These are phyloP conservation scores for Galerucella calmariensis DNA, from an alignment of 2,888 invertebrate species.

Conservation along the genomic window DNA sequence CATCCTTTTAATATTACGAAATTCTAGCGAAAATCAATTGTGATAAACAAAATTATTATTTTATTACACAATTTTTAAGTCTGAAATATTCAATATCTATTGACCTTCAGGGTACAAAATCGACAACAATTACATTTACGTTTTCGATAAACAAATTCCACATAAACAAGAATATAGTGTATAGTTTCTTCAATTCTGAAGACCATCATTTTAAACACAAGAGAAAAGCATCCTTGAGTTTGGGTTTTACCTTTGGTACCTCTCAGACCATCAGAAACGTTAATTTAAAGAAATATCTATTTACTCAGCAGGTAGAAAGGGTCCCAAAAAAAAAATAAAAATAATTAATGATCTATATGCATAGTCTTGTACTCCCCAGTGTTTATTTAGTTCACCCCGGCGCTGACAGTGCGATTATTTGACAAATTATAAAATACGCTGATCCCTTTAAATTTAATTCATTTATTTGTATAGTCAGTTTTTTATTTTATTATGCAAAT, in stretches of 20 bases:
- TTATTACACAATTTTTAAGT: neutral
- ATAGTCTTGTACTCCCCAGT: conserved; percentile 53
- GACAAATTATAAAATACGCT: conserved; percentile 57
- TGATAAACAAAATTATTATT: neutral
- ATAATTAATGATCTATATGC: conserved; percentile 61
- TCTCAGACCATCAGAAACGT: conserved; percentile 26
- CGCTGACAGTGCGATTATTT: conserved; percentile 52
- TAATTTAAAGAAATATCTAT: conserved; percentile 30
- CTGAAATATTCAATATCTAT: neutral
- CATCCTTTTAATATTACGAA: no score
- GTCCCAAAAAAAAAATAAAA: conserved; percentile 33
- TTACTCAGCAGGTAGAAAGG: conserved; percentile 44
- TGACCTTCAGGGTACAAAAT: conserved; percentile 1
- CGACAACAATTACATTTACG: conserved; percentile 1
- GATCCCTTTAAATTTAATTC: conserved; percentile 43
- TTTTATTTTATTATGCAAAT: conserved; percentile 17
- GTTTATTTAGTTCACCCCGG: conserved; percentile 57
- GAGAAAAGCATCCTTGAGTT: conserved; percentile 11
- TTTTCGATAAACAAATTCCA: neutral
- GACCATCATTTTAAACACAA: neutral
- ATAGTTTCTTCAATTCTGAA: neutral
- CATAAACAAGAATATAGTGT: neutral
- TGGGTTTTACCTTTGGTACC: conserved; percentile 15
- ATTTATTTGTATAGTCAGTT: conserved; percentile 39
- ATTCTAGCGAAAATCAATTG: no score